Conservation (phyloP, 2,888 invertebrate species). For the Opisthograptis luteolata region DNA sequence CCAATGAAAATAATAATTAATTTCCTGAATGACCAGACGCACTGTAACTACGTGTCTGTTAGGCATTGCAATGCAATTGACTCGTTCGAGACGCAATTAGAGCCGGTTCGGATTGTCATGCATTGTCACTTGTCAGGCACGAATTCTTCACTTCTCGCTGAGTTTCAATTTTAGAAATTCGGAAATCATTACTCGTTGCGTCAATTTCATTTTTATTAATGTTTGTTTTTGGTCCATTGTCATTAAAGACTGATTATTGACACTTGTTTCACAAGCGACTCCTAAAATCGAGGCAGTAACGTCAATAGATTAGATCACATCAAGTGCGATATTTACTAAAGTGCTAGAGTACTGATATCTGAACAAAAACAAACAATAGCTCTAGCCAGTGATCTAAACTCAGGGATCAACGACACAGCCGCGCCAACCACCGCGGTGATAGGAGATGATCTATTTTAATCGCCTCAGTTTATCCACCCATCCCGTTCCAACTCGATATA, state of each 20-base stretch:
- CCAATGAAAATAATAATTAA: conserved; percentile 25
- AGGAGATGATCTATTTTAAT: conserved; percentile 77
- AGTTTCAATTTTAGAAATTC: conserved; percentile 5
- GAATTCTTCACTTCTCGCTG: conserved; percentile 22
- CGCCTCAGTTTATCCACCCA: conserved; percentile 56
- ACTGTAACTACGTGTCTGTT: conserved; percentile 21
- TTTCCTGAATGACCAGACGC: conserved; percentile 33
- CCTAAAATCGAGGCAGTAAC: conserved; percentile 3
- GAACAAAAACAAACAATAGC: conserved; percentile 61
- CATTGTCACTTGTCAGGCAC: conserved; percentile 36
- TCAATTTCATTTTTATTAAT: neutral
- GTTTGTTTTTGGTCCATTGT: neutral
- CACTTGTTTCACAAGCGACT: no score
- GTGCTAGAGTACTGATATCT: conserved; percentile 35
- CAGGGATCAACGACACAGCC: conserved; percentile 81
- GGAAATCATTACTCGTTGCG: neutral
- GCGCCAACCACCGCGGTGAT: conserved; percentile 58
- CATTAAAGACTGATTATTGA: no score
- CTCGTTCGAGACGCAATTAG: conserved; percentile 39
- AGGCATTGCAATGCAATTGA: conserved; percentile 35
- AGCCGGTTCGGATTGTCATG: conserved; percentile 41
- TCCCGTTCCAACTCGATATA: conserved; percentile 47
- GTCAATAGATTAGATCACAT: conserved; percentile 9
- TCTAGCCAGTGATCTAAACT: conserved; percentile 52
- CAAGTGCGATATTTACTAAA: conserved; percentile 24